Conservation (phyloP, 2,797 vertebrate species). For the Helarctos malayanus region DNA sequence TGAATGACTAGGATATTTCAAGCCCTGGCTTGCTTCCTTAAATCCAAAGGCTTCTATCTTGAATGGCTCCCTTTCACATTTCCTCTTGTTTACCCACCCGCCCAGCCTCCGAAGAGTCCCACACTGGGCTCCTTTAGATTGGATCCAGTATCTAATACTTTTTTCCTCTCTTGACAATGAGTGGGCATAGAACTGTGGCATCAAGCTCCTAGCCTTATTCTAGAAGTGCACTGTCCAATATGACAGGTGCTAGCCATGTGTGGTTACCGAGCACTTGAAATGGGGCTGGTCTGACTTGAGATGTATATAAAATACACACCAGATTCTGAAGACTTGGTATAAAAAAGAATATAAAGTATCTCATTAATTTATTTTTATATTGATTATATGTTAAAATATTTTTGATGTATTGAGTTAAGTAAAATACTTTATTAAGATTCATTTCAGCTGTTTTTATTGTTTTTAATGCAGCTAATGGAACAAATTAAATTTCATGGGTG, state of each 20-base stretch:
- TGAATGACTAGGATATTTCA: not conserved
- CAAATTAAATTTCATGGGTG: not conserved
- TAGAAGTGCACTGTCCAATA: not conserved
- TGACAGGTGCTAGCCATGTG: not conserved
- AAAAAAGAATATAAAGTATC: not conserved
- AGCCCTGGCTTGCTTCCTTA: not conserved
- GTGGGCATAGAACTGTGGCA: too few relatives aligned
- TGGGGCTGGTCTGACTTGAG: not conserved
- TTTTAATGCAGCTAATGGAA: conserved; percentile 8
- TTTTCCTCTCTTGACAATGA: not conserved
- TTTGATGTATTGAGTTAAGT: not conserved
- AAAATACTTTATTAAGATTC: conserved; percentile 17
- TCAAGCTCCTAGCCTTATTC: not conserved
- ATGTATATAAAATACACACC: not conserved
- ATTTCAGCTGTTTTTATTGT: conserved; percentile 2
- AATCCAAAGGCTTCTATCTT: not conserved
- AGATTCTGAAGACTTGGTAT: not conserved
- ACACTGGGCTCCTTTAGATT: not conserved
- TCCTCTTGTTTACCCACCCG: not conserved
- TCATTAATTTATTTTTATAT: not conserved
- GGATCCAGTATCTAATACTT: not conserved
- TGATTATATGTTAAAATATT: not conserved
- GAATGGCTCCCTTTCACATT: not conserved
- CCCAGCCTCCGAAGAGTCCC: not conserved
- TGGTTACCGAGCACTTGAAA: not conserved